phyloP scores from a whole-genome alignment of 2,888 invertebrate genomes.

The Thereva nobilitata region DNA sequence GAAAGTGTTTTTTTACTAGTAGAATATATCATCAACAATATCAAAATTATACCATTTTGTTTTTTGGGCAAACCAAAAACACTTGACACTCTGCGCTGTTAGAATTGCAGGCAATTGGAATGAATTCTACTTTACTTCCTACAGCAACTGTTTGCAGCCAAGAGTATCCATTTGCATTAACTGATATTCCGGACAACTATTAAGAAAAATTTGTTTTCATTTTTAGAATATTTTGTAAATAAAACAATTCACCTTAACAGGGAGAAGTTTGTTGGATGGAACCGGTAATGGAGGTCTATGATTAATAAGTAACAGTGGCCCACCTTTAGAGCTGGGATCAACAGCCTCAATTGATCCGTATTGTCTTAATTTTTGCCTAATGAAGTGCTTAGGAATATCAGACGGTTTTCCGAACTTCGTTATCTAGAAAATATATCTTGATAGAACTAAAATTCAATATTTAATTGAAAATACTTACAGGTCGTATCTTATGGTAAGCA shows the following conservation, averaged over 20 bases:
- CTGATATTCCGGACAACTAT: conserved; percentile 51
- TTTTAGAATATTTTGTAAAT: no score
- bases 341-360: conserved; percentile 61
- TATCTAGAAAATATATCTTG: conserved; percentile 57
- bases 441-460: background rate
- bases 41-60: conserved; percentile 46
- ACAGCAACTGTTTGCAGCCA: conserved; percentile 61
- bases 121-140: conserved; percentile 56
- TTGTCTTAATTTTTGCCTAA: conserved; percentile 61
- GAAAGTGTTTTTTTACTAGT: background rate
- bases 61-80: conserved; percentile 53
- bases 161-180: conserved; percentile 55
- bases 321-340: conserved; percentile 59
- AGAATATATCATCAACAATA: background rate
- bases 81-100: conserved; percentile 59
- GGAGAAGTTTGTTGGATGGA: conserved; percentile 47
- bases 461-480: conserved; percentile 28
- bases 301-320: conserved; percentile 60
- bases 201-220: background rate
- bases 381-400: conserved; percentile 64
- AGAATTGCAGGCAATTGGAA: conserved; percentile 55
- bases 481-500: conserved; percentile 40
- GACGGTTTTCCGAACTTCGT: conserved; percentile 66
- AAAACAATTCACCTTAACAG: conserved; percentile 59
- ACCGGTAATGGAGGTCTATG: conserved; percentile 64